These are phyloP conservation scores for Peromyscus nudipes DNA, from an alignment of 2,797 vertebrate genomes.

Conservation along the genomic window DNA sequence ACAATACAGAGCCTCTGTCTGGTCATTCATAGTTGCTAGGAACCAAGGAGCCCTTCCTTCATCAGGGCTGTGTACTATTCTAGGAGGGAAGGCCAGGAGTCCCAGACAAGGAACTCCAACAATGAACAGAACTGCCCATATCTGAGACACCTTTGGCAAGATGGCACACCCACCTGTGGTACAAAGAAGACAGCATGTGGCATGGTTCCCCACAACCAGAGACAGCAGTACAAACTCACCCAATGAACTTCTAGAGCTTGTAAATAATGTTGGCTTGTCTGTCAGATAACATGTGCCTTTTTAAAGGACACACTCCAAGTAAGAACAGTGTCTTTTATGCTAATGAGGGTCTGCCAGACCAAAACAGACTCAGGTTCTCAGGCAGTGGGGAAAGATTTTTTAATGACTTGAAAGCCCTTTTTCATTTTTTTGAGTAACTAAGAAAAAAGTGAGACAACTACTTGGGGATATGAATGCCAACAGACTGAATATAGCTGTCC, in stretches of 20 bases:
- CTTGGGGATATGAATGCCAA: not conserved
- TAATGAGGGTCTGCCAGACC: not conserved
- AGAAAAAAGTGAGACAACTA: not conserved
- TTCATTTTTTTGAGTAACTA: not conserved
- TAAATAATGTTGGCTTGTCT: not conserved
- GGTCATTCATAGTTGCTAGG: not conserved
- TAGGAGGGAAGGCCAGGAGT: not conserved
- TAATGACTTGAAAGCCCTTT: not conserved
- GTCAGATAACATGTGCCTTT: not conserved
- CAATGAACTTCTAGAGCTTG: not conserved
- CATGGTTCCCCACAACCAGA: not conserved
- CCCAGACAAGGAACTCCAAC: not conserved
- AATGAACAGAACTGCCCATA: not conserved
- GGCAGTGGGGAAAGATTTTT: no score
- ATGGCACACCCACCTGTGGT: not conserved
- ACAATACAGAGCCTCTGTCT: not conserved
- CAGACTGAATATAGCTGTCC: not conserved
- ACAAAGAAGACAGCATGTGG: not conserved
- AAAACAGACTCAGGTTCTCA: not conserved
- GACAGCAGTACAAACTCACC: not conserved
- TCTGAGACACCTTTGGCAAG: not conserved
- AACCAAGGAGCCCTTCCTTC: not conserved
- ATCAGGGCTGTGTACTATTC: not conserved
- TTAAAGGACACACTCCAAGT: not conserved
- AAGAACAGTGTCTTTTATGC: not conserved